phyloP scores from a whole-genome alignment of 2,888 invertebrate genomes.

The Tiliacea aurago region DNA sequence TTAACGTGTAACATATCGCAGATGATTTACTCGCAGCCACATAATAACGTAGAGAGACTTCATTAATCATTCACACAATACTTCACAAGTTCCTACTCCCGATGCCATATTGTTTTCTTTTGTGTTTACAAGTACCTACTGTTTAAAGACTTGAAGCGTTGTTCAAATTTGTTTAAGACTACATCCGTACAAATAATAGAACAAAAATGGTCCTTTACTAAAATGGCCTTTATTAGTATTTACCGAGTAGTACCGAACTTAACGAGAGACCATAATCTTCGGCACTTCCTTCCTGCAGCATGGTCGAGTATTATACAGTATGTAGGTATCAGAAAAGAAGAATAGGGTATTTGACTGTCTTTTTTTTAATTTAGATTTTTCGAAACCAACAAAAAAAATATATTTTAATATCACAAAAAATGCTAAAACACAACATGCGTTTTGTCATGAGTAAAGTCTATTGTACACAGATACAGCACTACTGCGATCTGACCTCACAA shows the following conservation, averaged over 20 bases:
- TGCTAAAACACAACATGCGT: too few relatives aligned
- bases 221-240: not conserved
- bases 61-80: conserved; percentile 80
- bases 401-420: too few relatives aligned
- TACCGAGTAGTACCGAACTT: not conserved
- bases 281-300: too few relatives aligned
- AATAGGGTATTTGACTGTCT: too few relatives aligned
- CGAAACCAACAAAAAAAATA: too few relatives aligned
- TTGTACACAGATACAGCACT: too few relatives aligned
- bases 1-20: conserved; percentile 65
- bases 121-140: conserved; percentile 33
- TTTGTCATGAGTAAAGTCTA: too few relatives aligned
- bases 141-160: not conserved
- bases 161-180: not conserved
- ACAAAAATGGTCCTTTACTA: not conserved
- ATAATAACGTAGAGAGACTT: conserved; percentile 72
- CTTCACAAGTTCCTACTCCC: conserved; percentile 74
- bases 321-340: too few relatives aligned
- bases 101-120: conserved; percentile 59
- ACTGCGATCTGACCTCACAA: too few relatives aligned
- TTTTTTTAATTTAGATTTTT: too few relatives aligned
- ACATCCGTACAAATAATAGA: too few relatives aligned
- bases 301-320: not conserved
- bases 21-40: conserved; percentile 70
- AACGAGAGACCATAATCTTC: not conserved